A percentile compares a stretch with the other conserved stretches of the same genome.
These are phyloP conservation scores for Tragelaphus imberbis DNA, from an alignment of 2,113 vertebrate species.

Conservation along the genomic window DNA sequence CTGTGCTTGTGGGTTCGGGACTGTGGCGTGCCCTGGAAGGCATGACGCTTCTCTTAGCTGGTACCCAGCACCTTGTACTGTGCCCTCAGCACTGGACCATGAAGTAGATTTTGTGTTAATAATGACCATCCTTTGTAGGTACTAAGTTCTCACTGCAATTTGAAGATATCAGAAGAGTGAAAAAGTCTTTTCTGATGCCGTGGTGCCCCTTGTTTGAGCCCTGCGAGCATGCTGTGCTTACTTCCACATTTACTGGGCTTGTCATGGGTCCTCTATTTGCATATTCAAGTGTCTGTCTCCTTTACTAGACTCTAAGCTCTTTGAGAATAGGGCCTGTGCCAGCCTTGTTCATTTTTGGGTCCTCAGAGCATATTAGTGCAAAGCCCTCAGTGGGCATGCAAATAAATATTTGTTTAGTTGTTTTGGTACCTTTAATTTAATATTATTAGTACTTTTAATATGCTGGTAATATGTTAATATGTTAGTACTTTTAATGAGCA, in stretches of 20 bases:
- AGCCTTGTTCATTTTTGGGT: not conserved
- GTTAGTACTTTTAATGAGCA: not conserved
- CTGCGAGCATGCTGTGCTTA: not conserved
- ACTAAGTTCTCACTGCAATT: not conserved
- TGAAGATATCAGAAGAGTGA: not conserved
- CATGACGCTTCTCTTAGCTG: not conserved
- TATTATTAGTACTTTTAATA: not conserved
- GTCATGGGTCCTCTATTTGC: not conserved
- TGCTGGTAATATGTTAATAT: not conserved
- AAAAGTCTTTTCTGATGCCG: not conserved
- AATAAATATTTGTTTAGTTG: not conserved
- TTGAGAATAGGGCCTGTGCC: not conserved
- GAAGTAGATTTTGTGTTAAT: not conserved
- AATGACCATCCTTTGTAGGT: not conserved
- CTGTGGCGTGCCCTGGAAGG: not conserved
- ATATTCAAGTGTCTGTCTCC: not conserved
- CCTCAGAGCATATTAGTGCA: not conserved
- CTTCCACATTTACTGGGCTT: not conserved
- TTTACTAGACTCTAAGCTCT: not conserved
- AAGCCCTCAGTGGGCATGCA: not conserved
- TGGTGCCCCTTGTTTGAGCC: not conserved
- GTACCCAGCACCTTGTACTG: not conserved
- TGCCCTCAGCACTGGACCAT: not conserved
- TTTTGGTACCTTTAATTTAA: not conserved
- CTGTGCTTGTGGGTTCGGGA: not conserved